Conservation (phyloP, 1,140 invertebrate species). For the Calephelis virginiensis region DNA sequence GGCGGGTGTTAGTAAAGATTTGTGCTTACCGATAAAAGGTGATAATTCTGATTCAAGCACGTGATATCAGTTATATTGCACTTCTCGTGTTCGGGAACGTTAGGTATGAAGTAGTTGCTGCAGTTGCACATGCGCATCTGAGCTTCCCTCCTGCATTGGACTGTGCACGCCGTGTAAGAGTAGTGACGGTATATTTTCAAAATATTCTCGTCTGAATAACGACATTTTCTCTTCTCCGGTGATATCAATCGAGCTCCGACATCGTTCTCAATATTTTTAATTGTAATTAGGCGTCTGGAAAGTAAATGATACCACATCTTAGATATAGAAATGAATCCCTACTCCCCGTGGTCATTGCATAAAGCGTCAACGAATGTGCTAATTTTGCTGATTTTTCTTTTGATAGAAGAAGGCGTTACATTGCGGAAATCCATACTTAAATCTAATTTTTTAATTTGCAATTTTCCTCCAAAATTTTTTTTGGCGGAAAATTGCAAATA, state of each 20-base stretch:
- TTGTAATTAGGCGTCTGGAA: constrained; percentile 76
- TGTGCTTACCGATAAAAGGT: constrained; percentile 25
- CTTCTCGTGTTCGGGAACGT: constrained; percentile 64
- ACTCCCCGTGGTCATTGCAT: too few species aligned
- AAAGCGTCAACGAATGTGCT: too few species aligned
- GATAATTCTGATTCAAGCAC: constrained; percentile 79
- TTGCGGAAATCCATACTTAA: too few species aligned
- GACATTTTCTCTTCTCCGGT: constrained; percentile 80
- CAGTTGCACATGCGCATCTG: constrained; percentile 82
- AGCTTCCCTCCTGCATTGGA: constrained; percentile 82
- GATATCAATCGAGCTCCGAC: constrained; percentile 76
- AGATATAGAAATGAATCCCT: too few species aligned
- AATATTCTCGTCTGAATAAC: constrained; percentile 82
- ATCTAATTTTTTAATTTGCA: too few species aligned
- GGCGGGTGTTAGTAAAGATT: too few species aligned
- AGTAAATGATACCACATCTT: constrained; percentile 11
- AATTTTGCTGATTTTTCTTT: too few species aligned
- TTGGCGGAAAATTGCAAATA: too few species aligned
- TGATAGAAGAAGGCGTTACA: too few species aligned
- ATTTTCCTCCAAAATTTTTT: too few species aligned
- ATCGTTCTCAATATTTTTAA: constrained; percentile 82
- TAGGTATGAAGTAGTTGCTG: constrained; percentile 83
- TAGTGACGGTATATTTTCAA: constrained; percentile 81
- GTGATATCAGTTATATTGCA: constrained; percentile 75
- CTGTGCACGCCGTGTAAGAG: constrained; percentile 84